phyloP scores from a whole-genome alignment of 2,113 vertebrate genomes.

The Cygnus buccinator region DNA sequence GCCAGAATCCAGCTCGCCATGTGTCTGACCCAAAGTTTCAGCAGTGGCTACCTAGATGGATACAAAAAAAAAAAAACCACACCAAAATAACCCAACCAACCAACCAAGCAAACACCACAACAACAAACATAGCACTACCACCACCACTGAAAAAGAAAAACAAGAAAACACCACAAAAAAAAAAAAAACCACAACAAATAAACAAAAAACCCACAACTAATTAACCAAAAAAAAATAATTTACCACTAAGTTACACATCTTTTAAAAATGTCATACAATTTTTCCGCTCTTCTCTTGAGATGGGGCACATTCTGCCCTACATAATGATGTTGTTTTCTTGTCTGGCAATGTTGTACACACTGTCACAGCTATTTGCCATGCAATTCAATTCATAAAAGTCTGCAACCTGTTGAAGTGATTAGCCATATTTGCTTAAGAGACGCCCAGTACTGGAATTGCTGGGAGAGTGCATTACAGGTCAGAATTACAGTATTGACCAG shows the following conservation, averaged over 20 bases:
- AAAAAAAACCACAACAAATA: too few species aligned
- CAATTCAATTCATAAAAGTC: conserved; percentile 57
- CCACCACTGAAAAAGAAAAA: too few species aligned
- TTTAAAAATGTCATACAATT: not conserved
- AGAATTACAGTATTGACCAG: conserved; percentile 59
- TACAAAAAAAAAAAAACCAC: not conserved
- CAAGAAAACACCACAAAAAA: too few species aligned
- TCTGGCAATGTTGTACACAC: conserved; percentile 29
- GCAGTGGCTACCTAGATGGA: not conserved
- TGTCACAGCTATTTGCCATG: conserved; percentile 22
- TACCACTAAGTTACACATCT: not conserved
- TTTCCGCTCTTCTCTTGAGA: not conserved
- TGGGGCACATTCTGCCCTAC: not conserved
- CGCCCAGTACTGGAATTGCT: conserved; percentile 73
- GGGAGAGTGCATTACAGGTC: conserved; percentile 60
- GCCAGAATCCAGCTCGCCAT: not conserved
- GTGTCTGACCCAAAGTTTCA: not conserved
- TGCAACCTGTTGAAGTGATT: conserved; percentile 64
- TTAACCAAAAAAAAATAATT: not conserved
- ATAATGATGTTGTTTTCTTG: conserved; percentile 36
- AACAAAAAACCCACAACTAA: too few species aligned
- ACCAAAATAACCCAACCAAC: too few species aligned
- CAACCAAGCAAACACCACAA: too few species aligned
- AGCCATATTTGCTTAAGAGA: conserved; percentile 75
- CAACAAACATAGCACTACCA: too few species aligned